phyloP scores from a whole-genome alignment of 2,797 vertebrate species.

The Sternotherus odoratus region DNA sequence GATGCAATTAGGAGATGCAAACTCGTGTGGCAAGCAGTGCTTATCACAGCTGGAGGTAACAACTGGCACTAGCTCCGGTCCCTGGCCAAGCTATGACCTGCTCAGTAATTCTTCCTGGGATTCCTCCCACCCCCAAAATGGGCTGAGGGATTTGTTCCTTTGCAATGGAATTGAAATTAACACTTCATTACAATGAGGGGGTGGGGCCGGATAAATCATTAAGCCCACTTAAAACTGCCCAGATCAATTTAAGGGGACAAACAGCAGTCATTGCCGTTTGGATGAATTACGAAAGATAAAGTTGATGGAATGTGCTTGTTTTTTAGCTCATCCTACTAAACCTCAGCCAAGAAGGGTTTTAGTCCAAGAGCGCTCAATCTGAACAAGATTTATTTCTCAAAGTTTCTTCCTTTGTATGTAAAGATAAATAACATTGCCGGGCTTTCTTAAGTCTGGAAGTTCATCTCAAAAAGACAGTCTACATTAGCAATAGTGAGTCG shows the following conservation, averaged over 20 bases:
- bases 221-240: neutral
- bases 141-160: neutral
- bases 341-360: neutral
- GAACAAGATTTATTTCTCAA: conserved; percentile 34
- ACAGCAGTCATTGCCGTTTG: accelerated
- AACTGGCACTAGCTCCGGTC: neutral
- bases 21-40: neutral
- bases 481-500: conserved; percentile 49
- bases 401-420: conserved; percentile 40
- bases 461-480: conserved; percentile 4
- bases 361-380: neutral
- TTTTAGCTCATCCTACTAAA: conserved; percentile 28
- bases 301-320: conserved; percentile 32
- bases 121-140: neutral
- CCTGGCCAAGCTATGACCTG: neutral
- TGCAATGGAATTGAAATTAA: neutral
- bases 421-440: conserved; percentile 25
- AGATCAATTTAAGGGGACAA: neutral
- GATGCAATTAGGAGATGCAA: neutral
- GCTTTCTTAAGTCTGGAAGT: conserved; percentile 19
- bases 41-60: neutral
- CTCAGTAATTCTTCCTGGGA: neutral
- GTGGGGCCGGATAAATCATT: neutral
- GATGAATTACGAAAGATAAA: neutral
- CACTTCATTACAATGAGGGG: neutral